Evolutionary conservation across 2,113 vertebrate genomes (phyloP).

Genomic region (Heterotis niloticus): DNA sequence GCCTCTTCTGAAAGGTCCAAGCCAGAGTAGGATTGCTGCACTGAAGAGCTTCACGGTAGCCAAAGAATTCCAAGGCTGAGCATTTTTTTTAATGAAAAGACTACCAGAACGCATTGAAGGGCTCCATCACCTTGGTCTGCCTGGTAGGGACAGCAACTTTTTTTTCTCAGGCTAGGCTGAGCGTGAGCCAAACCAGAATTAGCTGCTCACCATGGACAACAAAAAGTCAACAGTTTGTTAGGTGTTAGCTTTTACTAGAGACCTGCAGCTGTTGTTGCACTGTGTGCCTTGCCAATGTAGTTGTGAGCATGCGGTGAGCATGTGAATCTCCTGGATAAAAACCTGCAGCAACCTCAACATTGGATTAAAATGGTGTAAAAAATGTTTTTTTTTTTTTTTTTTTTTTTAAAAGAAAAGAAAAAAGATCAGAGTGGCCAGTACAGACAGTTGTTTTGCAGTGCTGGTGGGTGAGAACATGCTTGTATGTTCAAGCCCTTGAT

Average conservation of each 20-base stretch:
- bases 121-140: no score
- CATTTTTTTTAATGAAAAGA: background rate
- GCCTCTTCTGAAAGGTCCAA: slow-evolving; percentile 40
- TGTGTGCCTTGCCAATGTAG: slow-evolving; percentile 8
- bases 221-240: background rate
- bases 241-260: background rate
- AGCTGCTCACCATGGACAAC: background rate
- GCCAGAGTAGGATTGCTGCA: background rate
- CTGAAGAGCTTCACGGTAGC: background rate
- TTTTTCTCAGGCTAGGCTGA: no score
- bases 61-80: slow-evolving; percentile 55
- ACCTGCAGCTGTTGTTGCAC: background rate
- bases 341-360: background rate
- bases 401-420: no score
- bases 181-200: no score
- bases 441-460: slow-evolving; percentile 3
- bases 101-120: no score
- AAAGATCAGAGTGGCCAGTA: background rate
- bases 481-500: background rate
- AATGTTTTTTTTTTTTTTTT: background rate
- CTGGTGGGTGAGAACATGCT: slow-evolving; percentile 12
- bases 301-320: background rate
- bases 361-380: background rate
- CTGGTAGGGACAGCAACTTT: no score
- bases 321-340: slow-evolving; percentile 16